Evolutionary conservation across 2,888 invertebrate genomes (phyloP), one percentile per base, ranked within the genome.

Genomic region (Erebia ligea): DNA sequence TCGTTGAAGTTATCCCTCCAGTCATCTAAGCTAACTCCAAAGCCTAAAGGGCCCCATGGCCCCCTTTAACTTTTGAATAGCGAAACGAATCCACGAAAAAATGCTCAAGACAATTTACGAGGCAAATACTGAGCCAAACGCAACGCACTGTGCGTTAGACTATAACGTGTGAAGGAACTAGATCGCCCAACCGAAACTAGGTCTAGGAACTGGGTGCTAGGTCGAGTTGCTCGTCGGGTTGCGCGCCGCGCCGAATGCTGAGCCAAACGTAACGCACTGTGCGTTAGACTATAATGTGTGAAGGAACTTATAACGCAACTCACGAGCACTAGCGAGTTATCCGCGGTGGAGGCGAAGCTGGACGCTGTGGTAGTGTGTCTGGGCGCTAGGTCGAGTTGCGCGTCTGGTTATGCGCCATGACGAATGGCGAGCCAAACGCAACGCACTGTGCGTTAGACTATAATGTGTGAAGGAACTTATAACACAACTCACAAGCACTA

Each of bases 121-220:
- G 34, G 6, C 6, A 6, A 34, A 93, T 92, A 25, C 95, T 94
- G 66, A 95, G 92, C 92, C 95, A 96, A 78, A 95, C 94, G 83
- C 95, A 95, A n/a, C n/a, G n/a, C n/a, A n/a, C n/a, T n/a, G n/a
- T n/a, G n/a, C n/a, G n/a, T n/a, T n/a, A n/a, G n/a, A n/a, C n/a
- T n/a, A n/a, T n/a, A n/a, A n/a, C n/a, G n/a, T n/a, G n/a, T n/a
- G n/a, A n/a, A n/a, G n/a, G n/a, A n/a, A n/a, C n/a, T n/a, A n/a
- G n/a, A n/a, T n/a, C n/a, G n/a, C n/a, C n/a, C n/a, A n/a, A 61
- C 83, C 80, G n/a, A n/a, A n/a, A 90, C 90, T 72, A 87, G 82
- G 1, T 87, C 84, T 0, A 93, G 86, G 25, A 92, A 92, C 85
- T 75, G 64, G 84, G 85, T 3, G 85, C 83, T 73, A 86, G 86